phyloP scores from a whole-genome alignment of 2,797 vertebrate genomes.

The Lagodon rhomboides region DNA sequence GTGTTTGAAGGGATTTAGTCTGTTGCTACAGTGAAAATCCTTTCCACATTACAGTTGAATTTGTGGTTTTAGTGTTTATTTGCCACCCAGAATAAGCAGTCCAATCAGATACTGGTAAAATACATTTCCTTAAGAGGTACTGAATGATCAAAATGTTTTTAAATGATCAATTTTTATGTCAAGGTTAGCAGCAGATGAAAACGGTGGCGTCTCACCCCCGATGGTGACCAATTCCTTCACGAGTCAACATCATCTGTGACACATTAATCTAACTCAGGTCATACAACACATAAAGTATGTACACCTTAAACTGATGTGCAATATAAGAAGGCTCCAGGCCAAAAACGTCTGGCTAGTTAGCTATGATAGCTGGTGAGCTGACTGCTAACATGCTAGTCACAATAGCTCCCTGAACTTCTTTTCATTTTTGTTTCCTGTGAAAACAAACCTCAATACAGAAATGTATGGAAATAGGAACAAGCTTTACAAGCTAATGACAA shows the following conservation, averaged over 20 bases:
- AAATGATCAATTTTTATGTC: not conserved
- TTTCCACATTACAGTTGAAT: constrained; percentile 20
- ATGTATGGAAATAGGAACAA: no score
- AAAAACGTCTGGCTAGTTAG: no score
- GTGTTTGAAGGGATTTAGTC: constrained; percentile 38
- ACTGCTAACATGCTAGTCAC: no score
- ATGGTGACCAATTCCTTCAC: not conserved
- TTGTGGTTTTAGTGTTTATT: not conserved
- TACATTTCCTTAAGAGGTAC: not conserved
- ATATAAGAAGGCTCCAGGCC: not conserved
- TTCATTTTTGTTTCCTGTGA: no score
- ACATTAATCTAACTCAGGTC: not conserved
- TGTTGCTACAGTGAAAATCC: constrained; percentile 27
- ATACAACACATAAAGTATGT: not conserved
- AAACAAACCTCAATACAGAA: no score
- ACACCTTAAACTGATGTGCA: not conserved
- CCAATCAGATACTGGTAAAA: not conserved
- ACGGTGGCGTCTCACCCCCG: not conserved
- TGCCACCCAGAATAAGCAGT: not conserved
- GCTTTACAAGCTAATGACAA: no score
- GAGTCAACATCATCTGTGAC: not conserved
- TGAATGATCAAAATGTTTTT: not conserved
- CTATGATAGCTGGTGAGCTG: no score
- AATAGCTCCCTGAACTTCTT: no score
- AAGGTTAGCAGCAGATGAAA: not conserved